Evolutionary conservation across 2,797 vertebrate genomes (phyloP).

Genomic region (Kryptolebias ocellatus): DNA sequence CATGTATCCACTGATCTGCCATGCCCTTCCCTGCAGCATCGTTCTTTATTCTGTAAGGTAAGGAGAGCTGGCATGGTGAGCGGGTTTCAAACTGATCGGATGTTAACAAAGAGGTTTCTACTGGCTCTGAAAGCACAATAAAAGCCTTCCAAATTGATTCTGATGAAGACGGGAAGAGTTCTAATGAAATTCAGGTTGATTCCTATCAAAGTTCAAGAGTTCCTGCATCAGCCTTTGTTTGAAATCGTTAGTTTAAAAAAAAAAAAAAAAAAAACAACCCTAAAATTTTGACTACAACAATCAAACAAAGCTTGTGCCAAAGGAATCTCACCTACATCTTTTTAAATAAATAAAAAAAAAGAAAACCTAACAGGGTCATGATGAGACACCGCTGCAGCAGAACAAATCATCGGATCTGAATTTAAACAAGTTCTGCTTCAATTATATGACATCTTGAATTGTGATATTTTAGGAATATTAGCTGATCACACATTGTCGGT

Average conservation of each 20-base stretch:
- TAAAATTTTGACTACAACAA: too few species aligned
- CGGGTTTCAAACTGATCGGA: neutral
- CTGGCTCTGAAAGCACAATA: neutral
- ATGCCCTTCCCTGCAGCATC: neutral
- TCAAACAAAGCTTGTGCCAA: too few species aligned
- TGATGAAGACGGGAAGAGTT: neutral
- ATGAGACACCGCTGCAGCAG: neutral
- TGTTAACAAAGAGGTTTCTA: neutral
- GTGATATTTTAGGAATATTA: neutral
- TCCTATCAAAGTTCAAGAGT: too few species aligned
- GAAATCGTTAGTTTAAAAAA: too few species aligned
- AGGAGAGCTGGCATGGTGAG: neutral
- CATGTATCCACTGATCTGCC: constrained; percentile 1
- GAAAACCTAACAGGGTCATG: neutral
- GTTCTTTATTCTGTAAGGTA: neutral
- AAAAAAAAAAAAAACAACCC: too few species aligned
- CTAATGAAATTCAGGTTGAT: neutral
- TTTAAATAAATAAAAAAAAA: too few species aligned
- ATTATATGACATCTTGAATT: neutral
- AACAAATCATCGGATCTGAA: neutral
- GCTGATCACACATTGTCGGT: neutral
- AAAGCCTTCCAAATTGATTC: neutral
- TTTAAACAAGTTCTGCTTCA: too few species aligned
- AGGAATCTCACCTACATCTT: too few species aligned
- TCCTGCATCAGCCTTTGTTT: too few species aligned